A percentile compares a stretch with the other conserved stretches of the same genome.
Evolutionary conservation across 2,113 vertebrate genomes (phyloP).

Genomic region (Oxyruncus cristatus): DNA sequence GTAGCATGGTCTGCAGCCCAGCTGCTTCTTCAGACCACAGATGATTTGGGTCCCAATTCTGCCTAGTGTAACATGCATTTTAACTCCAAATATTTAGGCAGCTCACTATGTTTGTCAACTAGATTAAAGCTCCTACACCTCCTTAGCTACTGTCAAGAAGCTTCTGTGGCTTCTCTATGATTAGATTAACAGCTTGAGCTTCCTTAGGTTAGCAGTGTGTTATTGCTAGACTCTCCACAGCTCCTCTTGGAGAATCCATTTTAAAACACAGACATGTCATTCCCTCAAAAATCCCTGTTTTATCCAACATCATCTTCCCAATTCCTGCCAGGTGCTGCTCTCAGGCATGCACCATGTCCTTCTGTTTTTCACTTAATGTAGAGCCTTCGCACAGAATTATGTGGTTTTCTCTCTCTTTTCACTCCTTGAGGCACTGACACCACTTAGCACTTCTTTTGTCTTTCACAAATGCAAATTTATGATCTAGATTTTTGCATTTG

Average conservation of each 20-base stretch:
- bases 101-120: neutral
- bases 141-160: neutral
- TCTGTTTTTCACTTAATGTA: neutral
- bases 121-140: neutral
- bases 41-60: neutral
- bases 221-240: neutral
- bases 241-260: neutral
- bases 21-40: neutral
- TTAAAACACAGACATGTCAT: neutral
- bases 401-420: neutral
- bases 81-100: neutral
- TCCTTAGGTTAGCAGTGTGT: accelerated
- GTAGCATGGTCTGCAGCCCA: neutral
- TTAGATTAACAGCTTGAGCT: neutral
- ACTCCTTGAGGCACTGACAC: neutral
- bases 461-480: neutral
- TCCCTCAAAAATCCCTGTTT: neutral
- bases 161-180: neutral
- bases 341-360: neutral
- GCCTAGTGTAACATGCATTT: neutral
- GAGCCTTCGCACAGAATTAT: neutral
- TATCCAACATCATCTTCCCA: neutral
- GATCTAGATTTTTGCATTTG: neutral
- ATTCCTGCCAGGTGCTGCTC: neutral
- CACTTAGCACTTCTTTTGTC: neutral